Evolutionary conservation across 2,113 vertebrate species (phyloP).

Genomic region (Corythoichthys intestinalis): DNA sequence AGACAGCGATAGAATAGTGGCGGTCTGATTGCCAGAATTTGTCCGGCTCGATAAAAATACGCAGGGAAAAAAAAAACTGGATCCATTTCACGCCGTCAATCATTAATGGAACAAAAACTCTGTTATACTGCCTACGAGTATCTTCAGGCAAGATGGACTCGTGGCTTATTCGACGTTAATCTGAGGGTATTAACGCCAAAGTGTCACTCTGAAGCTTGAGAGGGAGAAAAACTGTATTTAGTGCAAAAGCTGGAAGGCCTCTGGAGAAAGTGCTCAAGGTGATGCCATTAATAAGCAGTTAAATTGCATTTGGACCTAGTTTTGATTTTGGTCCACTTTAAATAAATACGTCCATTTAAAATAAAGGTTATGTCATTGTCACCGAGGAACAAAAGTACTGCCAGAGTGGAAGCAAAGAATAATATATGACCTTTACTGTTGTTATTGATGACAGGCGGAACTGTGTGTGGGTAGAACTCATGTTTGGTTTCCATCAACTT

Average conservation of each 20-base stretch:
- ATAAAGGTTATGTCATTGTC: not conserved
- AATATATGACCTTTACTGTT: slow-evolving; percentile 24
- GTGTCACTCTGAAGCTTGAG: slow-evolving; percentile 11
- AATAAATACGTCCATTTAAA: no score
- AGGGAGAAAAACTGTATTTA: not conserved
- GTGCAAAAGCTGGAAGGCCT: not conserved
- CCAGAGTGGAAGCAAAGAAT: slow-evolving; percentile 25
- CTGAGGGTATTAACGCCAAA: slow-evolving; percentile 55
- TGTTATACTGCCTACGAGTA: slow-evolving; percentile 41
- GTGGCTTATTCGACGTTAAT: slow-evolving; percentile 60
- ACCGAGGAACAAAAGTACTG: slow-evolving; percentile 50
- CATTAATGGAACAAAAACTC: slow-evolving; percentile 47
- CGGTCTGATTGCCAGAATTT: slow-evolving; percentile 58
- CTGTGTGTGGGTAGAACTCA: not conserved
- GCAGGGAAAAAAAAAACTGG: slow-evolving; percentile 40
- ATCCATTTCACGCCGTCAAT: slow-evolving; percentile 62
- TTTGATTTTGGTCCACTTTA: not conserved
- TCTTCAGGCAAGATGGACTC: slow-evolving; percentile 52
- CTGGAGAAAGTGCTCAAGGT: not conserved
- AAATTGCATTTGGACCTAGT: not conserved
- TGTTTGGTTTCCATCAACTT: slow-evolving; percentile 15
- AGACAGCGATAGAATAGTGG: slow-evolving; percentile 53
- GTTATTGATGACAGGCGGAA: slow-evolving; percentile 11
- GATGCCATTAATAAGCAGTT: not conserved
- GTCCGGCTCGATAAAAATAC: slow-evolving; percentile 53